Evolutionary conservation across 2,113 vertebrate genomes (phyloP).

Genomic region (Nesospiza acunhae): DNA sequence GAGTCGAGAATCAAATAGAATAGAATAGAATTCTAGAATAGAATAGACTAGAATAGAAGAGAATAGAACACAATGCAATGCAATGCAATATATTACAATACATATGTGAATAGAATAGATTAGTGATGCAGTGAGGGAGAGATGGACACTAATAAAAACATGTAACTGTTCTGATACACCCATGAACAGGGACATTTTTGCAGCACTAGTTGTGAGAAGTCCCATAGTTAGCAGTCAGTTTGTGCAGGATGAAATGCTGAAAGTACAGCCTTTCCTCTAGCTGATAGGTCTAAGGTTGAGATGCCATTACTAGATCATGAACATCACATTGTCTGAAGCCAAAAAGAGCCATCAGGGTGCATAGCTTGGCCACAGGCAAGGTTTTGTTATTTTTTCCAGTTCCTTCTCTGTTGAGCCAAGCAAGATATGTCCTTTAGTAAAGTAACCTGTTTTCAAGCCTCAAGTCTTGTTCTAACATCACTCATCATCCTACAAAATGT

Average conservation of each 20-base stretch:
- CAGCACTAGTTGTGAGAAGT: not conserved
- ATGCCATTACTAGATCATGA: not conserved
- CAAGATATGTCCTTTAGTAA: not conserved
- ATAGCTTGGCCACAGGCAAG: not conserved
- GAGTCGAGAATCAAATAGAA: not conserved
- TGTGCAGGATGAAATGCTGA: not conserved
- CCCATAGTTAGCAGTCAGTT: not conserved
- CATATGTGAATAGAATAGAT: not conserved
- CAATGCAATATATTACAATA: not conserved
- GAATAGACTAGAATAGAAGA: not conserved
- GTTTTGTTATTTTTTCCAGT: not conserved
- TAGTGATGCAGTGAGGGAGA: not conserved
- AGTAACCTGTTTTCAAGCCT: not conserved
- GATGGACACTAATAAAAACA: not conserved
- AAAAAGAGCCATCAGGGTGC: not conserved
- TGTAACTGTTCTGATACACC: fast-evolving
- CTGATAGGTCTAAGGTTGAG: not conserved
- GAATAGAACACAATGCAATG: no score
- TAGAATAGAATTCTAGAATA: not conserved
- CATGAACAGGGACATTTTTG: not conserved
- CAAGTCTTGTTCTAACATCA: not conserved
- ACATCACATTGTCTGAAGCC: not conserved
- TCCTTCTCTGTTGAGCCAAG: not conserved
- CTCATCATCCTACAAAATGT: not conserved
- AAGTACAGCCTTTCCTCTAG: not conserved